phyloP scores from a whole-genome alignment of 2,797 vertebrate genomes.

The Megaceryle alcyon region DNA sequence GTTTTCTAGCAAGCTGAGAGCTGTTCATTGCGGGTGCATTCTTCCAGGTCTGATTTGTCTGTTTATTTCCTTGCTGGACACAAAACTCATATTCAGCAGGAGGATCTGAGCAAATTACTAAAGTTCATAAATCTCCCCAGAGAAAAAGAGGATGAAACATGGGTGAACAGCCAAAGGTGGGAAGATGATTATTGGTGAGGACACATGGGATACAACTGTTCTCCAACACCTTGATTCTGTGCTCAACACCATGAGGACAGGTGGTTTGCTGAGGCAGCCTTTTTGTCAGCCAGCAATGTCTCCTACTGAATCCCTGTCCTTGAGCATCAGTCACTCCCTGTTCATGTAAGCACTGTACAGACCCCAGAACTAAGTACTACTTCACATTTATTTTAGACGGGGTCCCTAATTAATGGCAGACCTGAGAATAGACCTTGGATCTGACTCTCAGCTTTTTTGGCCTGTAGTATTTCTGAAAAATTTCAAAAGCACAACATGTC shows the following conservation, averaged over 20 bases:
- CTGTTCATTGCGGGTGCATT: neutral
- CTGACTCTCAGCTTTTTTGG: neutral
- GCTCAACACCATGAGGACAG: neutral
- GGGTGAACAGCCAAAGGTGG: neutral
- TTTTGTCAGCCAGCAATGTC: neutral
- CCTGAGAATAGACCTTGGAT: neutral
- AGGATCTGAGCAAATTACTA: neutral
- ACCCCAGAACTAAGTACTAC: neutral
- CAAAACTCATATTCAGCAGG: neutral
- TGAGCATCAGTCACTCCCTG: neutral
- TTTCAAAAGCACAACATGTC: neutral
- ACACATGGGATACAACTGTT: neutral
- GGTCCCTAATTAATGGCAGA: neutral
- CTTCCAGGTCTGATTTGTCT: neutral
- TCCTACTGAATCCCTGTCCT: neutral
- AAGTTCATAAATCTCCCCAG: neutral
- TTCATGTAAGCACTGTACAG: neutral
- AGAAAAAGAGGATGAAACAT: neutral
- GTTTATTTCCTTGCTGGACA: neutral
- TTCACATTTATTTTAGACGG: neutral
- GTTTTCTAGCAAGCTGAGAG: neutral
- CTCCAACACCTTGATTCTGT: rapidly evolving
- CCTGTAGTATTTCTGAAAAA: neutral
- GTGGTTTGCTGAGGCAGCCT: neutral
- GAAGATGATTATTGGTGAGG: neutral